A percentile compares a stretch with the other conserved stretches of the same genome.
Evolutionary conservation across 2,888 invertebrate genomes (phyloP).

Genomic region (Blastobasis adustella): DNA sequence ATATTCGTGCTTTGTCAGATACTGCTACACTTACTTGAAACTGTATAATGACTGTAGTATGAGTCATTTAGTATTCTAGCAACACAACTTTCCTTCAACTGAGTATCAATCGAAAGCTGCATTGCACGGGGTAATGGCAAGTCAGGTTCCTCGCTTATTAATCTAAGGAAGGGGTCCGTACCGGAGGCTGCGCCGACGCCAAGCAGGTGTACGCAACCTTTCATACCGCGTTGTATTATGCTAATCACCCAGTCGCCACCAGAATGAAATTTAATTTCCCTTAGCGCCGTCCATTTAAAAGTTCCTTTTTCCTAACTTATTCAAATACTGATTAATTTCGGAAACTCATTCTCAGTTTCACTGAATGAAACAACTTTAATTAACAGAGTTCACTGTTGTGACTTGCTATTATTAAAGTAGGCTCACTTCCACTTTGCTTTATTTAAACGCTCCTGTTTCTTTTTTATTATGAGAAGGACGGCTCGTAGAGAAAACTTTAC

Average conservation of each 20-base stretch:
- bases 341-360: conserved; percentile 59
- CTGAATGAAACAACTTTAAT: conserved; percentile 67
- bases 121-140: too few relatives aligned
- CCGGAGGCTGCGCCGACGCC: too few relatives aligned
- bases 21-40: too few relatives aligned
- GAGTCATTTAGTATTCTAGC: too few relatives aligned
- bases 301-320: conserved; percentile 56
- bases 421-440: conserved; percentile 9
- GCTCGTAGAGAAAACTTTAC: not conserved
- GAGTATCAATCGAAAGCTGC: too few relatives aligned
- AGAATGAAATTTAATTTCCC: conserved; percentile 63
- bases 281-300: conserved; percentile 43
- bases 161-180: too few relatives aligned
- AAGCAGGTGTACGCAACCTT: conserved; percentile 37
- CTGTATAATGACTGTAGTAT: too few relatives aligned
- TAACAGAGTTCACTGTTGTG: conserved; percentile 50
- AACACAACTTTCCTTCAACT: too few relatives aligned
- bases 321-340: conserved; percentile 64
- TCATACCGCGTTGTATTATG: conserved; percentile 62
- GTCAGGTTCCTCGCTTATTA: too few relatives aligned
- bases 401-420: conserved; percentile 19
- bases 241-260: conserved; percentile 51
- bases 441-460: conserved; percentile 1
- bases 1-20: too few relatives aligned
- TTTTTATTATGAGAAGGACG: conserved; percentile 1